Evolutionary conservation across 2,888 invertebrate species (phyloP).

Genomic region (Limnephilus auricula): DNA sequence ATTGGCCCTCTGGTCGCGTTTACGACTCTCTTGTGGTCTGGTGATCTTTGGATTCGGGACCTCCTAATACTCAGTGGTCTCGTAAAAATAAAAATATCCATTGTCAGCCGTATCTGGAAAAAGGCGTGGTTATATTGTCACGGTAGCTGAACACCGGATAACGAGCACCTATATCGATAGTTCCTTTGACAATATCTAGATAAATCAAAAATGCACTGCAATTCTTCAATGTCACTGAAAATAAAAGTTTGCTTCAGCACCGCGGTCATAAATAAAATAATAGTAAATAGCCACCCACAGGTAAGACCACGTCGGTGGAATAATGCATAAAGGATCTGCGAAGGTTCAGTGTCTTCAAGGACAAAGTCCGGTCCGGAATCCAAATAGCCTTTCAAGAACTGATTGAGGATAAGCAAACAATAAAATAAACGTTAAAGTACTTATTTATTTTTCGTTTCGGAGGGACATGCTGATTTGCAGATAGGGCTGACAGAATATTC

Average conservation of each 20-base stretch:
- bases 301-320: not conserved
- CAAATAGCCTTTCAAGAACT: not conserved
- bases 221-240: not conserved
- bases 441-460: not conserved
- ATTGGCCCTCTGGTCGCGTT: no score
- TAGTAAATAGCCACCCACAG: not conserved
- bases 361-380: conserved; percentile 4
- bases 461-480: not conserved
- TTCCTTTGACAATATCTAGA: not conserved
- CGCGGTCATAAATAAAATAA: not conserved
- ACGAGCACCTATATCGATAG: not conserved
- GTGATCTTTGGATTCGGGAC: not conserved
- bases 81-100: not conserved
- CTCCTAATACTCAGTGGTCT: not conserved
- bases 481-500: no score
- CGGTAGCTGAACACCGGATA: not conserved
- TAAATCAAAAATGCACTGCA: no score
- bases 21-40: no score
- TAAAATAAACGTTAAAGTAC: not conserved
- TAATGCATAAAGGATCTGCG: not conserved
- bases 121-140: not conserved
- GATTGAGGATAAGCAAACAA: not conserved
- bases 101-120: not conserved
- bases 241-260: not conserved
- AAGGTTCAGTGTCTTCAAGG: not conserved